Evolutionary conservation across 2,797 vertebrate genomes (phyloP).

Genomic region (Mus spretus): DNA sequence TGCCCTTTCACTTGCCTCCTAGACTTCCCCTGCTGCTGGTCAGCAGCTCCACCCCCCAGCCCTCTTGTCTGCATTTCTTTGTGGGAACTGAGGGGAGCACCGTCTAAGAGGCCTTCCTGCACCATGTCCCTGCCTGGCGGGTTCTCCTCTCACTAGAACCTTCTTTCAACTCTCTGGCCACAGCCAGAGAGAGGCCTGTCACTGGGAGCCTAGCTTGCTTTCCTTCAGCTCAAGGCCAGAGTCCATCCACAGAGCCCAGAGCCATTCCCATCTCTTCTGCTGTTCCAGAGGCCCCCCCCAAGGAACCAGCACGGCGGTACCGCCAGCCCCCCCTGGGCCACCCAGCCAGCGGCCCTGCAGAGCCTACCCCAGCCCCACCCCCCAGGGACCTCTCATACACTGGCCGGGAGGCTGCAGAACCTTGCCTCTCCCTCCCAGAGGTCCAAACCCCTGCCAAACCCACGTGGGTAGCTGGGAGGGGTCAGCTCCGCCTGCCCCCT

Average conservation of each 20-base stretch:
- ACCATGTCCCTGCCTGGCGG: background rate
- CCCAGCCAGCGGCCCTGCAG: background rate
- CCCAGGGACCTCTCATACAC: slow-evolving; percentile 82
- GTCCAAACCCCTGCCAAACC: slow-evolving; percentile 65
- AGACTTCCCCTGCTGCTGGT: background rate
- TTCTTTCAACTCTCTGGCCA: background rate
- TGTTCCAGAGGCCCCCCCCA: background rate
- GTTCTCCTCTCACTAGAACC: background rate
- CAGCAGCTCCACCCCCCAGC: background rate
- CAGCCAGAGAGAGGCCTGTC: background rate
- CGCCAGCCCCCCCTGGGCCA: background rate
- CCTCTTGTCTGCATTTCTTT: background rate
- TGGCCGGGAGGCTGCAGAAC: slow-evolving; percentile 76
- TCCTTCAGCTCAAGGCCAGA: background rate
- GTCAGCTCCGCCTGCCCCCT: background rate
- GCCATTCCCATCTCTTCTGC: slow-evolving; percentile 19
- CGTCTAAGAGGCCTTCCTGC: too few relatives aligned
- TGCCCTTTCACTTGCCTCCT: background rate
- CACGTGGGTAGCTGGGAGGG: background rate
- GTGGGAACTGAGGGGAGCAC: background rate
- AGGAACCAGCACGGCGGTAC: background rate
- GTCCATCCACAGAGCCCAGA: background rate
- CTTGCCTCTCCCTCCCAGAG: background rate
- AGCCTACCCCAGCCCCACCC: background rate
- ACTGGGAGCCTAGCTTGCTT: background rate